These are phyloP conservation scores for Anguilla pacifica DNA, from an alignment of 2,797 vertebrate genomes.

Conservation along the genomic window DNA sequence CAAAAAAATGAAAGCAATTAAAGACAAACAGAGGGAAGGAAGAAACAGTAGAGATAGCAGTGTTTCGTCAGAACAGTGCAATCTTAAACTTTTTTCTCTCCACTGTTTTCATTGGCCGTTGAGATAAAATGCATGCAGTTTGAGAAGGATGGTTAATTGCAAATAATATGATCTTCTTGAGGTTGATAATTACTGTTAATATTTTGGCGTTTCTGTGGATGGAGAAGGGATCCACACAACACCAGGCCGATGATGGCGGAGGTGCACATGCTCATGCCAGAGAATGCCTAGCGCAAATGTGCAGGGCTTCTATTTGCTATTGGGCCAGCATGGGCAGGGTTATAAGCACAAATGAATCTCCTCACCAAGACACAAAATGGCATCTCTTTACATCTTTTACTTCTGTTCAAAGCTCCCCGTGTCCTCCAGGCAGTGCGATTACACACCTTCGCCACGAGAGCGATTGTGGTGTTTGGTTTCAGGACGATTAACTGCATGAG, in stretches of 20 bases:
- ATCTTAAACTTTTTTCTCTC: constrained; percentile 42
- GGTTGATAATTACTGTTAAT: constrained; percentile 73
- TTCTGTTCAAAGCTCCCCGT: not conserved
- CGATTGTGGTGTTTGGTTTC: not conserved
- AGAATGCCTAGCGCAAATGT: not conserved
- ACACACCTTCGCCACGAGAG: not conserved
- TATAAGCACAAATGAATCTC: not conserved
- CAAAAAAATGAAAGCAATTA: constrained; percentile 33
- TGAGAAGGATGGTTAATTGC: constrained; percentile 66
- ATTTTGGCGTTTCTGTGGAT: constrained; percentile 38
- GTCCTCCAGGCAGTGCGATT: not conserved
- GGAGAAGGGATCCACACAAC: not conserved
- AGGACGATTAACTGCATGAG: not conserved
- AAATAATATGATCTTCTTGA: constrained; percentile 72
- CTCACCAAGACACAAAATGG: not conserved
- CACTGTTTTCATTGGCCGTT: constrained; percentile 32
- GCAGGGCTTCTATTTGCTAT: constrained; percentile 14
- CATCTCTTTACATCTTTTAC: not conserved
- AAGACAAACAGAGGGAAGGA: constrained; percentile 10
- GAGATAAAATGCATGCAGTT: constrained; percentile 48
- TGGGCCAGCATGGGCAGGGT: not conserved
- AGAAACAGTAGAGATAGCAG: constrained; percentile 31
- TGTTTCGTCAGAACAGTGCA: constrained; percentile 34
- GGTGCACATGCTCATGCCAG: not conserved
- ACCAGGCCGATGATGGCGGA: not conserved